Conservation (phyloP, 2,113 vertebrate genomes). For the Oryzias javanicus region DNA sequence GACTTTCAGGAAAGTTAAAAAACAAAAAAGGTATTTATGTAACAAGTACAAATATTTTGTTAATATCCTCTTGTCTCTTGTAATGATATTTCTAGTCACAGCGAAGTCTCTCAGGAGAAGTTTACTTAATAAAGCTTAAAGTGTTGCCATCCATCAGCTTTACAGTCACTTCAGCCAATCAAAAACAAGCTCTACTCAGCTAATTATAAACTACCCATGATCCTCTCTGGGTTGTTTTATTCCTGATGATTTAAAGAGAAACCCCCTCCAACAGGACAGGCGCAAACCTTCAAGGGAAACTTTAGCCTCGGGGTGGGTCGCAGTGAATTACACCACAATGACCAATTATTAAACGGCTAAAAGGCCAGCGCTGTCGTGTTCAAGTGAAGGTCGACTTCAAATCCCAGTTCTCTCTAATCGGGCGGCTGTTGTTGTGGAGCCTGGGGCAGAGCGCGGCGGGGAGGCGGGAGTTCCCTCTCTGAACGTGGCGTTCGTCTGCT, state of each 20-base stretch:
- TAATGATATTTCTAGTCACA: slow-evolving; percentile 6
- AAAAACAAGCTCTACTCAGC: slow-evolving; percentile 36
- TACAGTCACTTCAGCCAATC: slow-evolving; percentile 44
- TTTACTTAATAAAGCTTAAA: slow-evolving; percentile 43
- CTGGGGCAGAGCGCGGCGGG: slow-evolving; percentile 11
- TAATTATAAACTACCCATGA: slow-evolving; percentile 27
- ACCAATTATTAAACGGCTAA: slow-evolving; percentile 34
- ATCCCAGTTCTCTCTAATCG: slow-evolving; percentile 25
- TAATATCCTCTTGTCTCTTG: slow-evolving; percentile 1
- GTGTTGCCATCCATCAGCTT: slow-evolving; percentile 27
- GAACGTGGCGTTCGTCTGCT: slow-evolving; percentile 20
- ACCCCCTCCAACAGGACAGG: slow-evolving; percentile 5
- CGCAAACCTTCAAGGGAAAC: background rate
- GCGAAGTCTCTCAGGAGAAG: slow-evolving; percentile 17
- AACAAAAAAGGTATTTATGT: too few species aligned
- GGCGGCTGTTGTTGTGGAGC: slow-evolving; percentile 4
- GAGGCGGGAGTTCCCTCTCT: slow-evolving; percentile 14
- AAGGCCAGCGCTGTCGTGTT: slow-evolving; percentile 16
- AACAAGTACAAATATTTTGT: too few species aligned
- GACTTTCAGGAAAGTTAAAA: too few species aligned
- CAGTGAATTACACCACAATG: slow-evolving; percentile 8
- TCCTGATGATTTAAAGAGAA: slow-evolving; percentile 5
- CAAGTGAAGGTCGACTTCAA: slow-evolving; percentile 19
- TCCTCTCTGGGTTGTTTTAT: slow-evolving; percentile 10
- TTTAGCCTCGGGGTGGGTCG: slow-evolving; percentile 4